These are phyloP conservation scores for Fistularia tabacaria DNA, from an alignment of 2,797 vertebrate genomes.

Conservation along the genomic window DNA sequence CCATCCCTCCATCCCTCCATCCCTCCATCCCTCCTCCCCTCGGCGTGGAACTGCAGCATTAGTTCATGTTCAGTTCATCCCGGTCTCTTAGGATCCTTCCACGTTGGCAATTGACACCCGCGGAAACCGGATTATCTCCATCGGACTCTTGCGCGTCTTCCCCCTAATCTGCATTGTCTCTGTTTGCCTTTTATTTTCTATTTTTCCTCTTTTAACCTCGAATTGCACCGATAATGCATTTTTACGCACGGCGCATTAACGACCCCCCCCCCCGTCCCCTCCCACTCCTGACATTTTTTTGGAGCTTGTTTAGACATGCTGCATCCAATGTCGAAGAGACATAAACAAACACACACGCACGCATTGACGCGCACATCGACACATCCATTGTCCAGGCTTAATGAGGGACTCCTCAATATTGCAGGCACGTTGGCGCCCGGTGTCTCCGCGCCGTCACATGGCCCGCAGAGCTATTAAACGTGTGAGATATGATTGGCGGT, in stretches of 20 bases:
- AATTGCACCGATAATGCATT: conserved; percentile 39
- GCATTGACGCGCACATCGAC: conserved; percentile 9
- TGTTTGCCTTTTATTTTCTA: conserved; percentile 46
- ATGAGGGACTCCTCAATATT: conserved; percentile 52
- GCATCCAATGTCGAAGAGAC: conserved; percentile 18
- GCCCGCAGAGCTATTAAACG: conserved; percentile 35
- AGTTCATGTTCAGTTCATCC: conserved; percentile 66
- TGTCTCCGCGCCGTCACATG: conserved; percentile 43
- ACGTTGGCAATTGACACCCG: conserved; percentile 58
- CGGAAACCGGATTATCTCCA: conserved; percentile 65
- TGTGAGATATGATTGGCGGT: conserved; percentile 25
- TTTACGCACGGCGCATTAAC: conserved; percentile 47
- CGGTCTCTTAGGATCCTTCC: conserved; percentile 52
- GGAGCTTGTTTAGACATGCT: conserved; percentile 26
- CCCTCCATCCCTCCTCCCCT: neutral
- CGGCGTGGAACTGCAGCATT: conserved; percentile 47
- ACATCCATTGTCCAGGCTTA: conserved; percentile 27
- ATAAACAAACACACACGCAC: conserved; percentile 12
- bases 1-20: neutral
- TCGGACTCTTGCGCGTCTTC: conserved; percentile 43
- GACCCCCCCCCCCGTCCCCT: too few species aligned
- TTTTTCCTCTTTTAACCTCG: too few species aligned
- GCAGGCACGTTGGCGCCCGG: conserved; percentile 42
- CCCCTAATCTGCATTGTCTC: conserved; percentile 44
- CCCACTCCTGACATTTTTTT: too few species aligned